These are phyloP conservation scores for Sitta carolinensis DNA, from an alignment of 2,797 vertebrate genomes.

Conservation along the genomic window DNA sequence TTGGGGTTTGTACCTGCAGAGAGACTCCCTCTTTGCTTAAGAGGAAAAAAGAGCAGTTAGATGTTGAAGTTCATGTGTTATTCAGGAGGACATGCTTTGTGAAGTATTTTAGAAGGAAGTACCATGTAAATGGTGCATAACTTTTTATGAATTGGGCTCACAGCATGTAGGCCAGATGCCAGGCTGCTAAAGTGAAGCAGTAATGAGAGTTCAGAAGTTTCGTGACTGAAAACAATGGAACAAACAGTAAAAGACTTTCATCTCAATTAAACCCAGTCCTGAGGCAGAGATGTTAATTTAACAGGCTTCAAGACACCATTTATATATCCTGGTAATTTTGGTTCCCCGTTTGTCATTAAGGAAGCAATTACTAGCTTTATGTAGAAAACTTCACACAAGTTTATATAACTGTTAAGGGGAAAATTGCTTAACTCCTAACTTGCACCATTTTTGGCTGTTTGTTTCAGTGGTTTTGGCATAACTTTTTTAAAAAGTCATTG, in stretches of 20 bases:
- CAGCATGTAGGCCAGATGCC: conserved; percentile 60
- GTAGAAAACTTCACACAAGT: conserved; percentile 67
- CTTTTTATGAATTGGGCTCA: conserved; percentile 65
- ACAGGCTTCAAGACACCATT: conserved; percentile 65
- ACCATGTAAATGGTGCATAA: conserved; percentile 37
- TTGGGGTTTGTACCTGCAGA: neutral
- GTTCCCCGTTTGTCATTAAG: conserved; percentile 68
- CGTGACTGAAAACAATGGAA: conserved; percentile 63
- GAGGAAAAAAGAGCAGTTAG: neutral
- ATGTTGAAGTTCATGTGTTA: conserved; percentile 6
- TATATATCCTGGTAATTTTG: conserved; percentile 68
- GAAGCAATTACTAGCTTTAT: conserved; percentile 70
- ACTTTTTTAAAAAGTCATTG: conserved; percentile 5
- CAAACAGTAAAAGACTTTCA: conserved; percentile 67
- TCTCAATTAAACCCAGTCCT: conserved; percentile 66
- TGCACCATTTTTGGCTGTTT: conserved; percentile 36
- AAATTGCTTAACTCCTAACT: conserved; percentile 44
- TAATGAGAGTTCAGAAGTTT: conserved; percentile 56
- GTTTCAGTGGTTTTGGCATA: conserved; percentile 55
- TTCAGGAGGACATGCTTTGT: conserved; percentile 17
- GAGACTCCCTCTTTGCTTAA: neutral
- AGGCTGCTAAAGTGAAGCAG: conserved; percentile 41
- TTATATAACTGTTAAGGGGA: conserved; percentile 52
- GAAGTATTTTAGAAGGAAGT: conserved; percentile 33
- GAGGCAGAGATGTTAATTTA: conserved; percentile 74